These are phyloP conservation scores for Drosophila rhopaloa DNA, from an alignment of 1,140 invertebrate species.

Conservation along the genomic window DNA sequence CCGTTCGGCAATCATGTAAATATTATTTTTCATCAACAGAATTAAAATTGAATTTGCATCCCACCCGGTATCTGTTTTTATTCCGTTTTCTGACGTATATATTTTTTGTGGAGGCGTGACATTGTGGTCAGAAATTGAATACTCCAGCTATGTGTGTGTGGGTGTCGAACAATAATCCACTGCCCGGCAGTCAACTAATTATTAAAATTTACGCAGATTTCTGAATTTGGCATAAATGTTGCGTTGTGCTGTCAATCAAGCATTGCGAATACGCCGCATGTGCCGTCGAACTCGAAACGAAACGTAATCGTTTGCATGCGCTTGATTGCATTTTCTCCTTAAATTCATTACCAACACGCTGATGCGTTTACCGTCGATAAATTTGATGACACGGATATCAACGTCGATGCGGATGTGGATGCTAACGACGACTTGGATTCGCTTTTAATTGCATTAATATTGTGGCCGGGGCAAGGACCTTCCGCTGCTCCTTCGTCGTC, in stretches of 20 bases:
- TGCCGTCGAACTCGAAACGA: constrained; percentile 17
- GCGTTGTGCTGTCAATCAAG: constrained; percentile 36
- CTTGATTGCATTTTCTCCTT: constrained; percentile 71
- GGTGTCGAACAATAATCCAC: constrained; percentile 30
- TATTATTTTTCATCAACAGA: constrained; percentile 62
- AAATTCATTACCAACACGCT: constrained; percentile 70
- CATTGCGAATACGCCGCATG: constrained; percentile 32
- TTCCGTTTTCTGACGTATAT: not conserved
- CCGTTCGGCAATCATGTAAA: constrained; percentile 48
- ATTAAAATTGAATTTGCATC: constrained; percentile 66
- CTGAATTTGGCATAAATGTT: constrained; percentile 30
- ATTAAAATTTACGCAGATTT: constrained; percentile 59
- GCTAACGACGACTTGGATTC: constrained; percentile 56
- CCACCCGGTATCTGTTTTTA: constrained; percentile 5
- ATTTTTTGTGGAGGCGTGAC: constrained; percentile 35
- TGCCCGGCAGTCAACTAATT: constrained; percentile 60
- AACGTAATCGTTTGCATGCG: constrained; percentile 66
- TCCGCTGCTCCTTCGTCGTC: not conserved
- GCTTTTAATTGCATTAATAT: constrained; percentile 79
- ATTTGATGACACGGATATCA: constrained; percentile 54
- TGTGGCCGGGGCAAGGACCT: constrained; percentile 50
- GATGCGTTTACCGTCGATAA: constrained; percentile 68
- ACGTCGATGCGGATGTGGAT: constrained; percentile 22
- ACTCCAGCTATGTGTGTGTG: constrained; percentile 8
- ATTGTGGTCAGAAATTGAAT: constrained; percentile 56